Evolutionary conservation across 2,797 vertebrate species (phyloP).

Genomic region (Erpetoichthys calabaricus): DNA sequence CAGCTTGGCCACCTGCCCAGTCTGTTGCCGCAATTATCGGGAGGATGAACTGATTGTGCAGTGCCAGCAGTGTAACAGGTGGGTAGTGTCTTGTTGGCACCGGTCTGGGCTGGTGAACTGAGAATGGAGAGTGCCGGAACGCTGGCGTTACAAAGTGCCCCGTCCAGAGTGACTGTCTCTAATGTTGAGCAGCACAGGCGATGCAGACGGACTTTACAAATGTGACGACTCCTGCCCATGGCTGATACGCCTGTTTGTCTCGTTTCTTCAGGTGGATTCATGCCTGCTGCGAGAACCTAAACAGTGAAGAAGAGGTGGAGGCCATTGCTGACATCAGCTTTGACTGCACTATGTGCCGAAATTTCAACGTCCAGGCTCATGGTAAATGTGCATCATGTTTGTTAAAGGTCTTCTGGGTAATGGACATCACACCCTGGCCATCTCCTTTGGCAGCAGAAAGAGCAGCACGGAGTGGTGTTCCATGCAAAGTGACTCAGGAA

Average conservation of each 20-base stretch:
- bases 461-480: too few species aligned
- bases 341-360: conserved; percentile 86
- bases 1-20: conserved; percentile 75
- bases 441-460: too few species aligned
- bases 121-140: too few species aligned
- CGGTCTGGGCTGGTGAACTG: too few species aligned
- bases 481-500: too few species aligned
- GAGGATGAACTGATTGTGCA: conserved; percentile 91
- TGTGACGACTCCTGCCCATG: neutral
- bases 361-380: conserved; percentile 65
- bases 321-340: conserved; percentile 79
- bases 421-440: too few species aligned
- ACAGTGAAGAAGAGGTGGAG: conserved; percentile 86
- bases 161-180: neutral
- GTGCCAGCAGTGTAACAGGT: conserved; percentile 93
- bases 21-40: conserved; percentile 74
- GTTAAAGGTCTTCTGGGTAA: too few species aligned
- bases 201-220: neutral
- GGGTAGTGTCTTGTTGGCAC: conserved; percentile 16
- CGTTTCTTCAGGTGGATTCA: conserved; percentile 81
- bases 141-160: too few species aligned
- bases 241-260: conserved; percentile 11
- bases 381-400: conserved; percentile 63
- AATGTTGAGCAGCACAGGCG: neutral
- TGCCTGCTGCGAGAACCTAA: conserved; percentile 83